phyloP scores from a whole-genome alignment of 2,888 invertebrate species.

The Troides helena region DNA sequence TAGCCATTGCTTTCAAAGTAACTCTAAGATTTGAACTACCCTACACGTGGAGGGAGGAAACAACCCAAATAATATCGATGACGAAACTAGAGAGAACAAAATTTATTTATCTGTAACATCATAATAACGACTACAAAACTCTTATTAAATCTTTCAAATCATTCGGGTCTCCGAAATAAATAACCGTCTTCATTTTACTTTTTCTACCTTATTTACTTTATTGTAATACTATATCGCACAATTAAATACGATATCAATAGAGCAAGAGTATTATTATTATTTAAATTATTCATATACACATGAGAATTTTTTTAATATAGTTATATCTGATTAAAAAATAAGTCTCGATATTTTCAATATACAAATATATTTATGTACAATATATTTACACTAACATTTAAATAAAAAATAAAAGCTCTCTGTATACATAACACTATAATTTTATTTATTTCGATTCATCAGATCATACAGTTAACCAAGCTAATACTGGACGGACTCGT shows the following conservation, averaged over 20 bases:
- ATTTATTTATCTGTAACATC: too few species aligned
- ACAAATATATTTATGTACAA: neutral
- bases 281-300: neutral
- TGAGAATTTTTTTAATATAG: too few species aligned
- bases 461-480: conserved; percentile 27
- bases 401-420: conserved; percentile 4
- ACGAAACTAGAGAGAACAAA: too few species aligned
- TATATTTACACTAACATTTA: conserved; percentile 7
- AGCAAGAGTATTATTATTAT: neutral
- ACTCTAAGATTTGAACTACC: too few species aligned
- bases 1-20: too few species aligned
- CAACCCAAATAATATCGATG: too few species aligned
- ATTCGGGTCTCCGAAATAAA: conserved; percentile 1
- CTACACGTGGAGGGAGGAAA: too few species aligned
- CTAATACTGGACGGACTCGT: conserved; percentile 28
- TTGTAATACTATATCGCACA: conserved; percentile 18
- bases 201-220: conserved; percentile 23
- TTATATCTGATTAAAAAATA: too few species aligned
- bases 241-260: conserved; percentile 22
- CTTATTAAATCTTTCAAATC: neutral
- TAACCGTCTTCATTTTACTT: neutral
- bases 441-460: conserved; percentile 25
- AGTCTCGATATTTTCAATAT: too few species aligned
- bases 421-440: conserved; percentile 5
- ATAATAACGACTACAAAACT: neutral